These are phyloP conservation scores for Oreortyx pictus DNA, from an alignment of 2,797 vertebrate species.

Conservation along the genomic window DNA sequence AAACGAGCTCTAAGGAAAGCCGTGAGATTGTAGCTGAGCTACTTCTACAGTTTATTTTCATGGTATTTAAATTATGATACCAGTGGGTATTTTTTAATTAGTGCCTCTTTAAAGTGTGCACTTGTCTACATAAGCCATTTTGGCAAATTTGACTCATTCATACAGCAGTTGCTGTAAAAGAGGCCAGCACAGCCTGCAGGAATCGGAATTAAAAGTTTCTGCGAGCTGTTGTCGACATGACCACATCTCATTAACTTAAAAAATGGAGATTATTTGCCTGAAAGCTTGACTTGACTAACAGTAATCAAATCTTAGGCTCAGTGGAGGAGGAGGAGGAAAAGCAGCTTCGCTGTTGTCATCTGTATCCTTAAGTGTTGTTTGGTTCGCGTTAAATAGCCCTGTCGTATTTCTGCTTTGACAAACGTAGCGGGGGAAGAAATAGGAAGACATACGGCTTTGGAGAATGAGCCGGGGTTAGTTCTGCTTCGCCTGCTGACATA, in stretches of 20 bases:
- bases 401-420: constrained; percentile 81
- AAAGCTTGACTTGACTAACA: constrained; percentile 85
- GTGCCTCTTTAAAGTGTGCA: constrained; percentile 79
- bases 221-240: constrained; percentile 84
- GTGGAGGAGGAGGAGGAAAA: constrained; percentile 51
- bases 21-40: constrained; percentile 76
- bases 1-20: constrained; percentile 76
- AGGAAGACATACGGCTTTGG: constrained; percentile 65
- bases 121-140: constrained; percentile 85
- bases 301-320: constrained; percentile 84
- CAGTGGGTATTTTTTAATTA: constrained; percentile 87
- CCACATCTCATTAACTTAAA: constrained; percentile 86
- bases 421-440: constrained; percentile 67
- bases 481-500: constrained; percentile 77
- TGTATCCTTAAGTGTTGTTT: constrained; percentile 73
- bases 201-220: constrained; percentile 85
- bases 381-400: constrained; percentile 79
- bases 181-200: constrained; percentile 84
- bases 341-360: constrained; percentile 73
- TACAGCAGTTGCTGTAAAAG: constrained; percentile 81
- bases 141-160: constrained; percentile 84
- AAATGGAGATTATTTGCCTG: constrained; percentile 85
- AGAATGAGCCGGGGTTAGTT: constrained; percentile 78
- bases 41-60: constrained; percentile 83
- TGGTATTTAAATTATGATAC: constrained; percentile 85